Evolutionary conservation across 2,888 invertebrate species (phyloP), one percentile per base, ranked within the genome.

Genomic region (Heliconius hortense): DNA sequence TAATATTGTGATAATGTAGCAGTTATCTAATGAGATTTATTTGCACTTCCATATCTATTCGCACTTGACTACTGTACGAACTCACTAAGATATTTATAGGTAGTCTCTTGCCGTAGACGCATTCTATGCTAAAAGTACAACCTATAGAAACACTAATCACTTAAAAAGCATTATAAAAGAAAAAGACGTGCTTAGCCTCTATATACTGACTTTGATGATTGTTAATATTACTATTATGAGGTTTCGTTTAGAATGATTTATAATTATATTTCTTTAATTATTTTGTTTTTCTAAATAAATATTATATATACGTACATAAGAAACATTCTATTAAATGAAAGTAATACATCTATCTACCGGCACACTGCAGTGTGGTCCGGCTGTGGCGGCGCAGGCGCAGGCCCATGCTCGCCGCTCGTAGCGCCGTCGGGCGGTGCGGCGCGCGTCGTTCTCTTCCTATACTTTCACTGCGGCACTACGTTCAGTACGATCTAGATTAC

Each of bases 401-500:
- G 31, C 28, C n/a, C 35, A 11, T 5, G n/a, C 71, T n/a, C 26
- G 18, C 24, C 43, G 67, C 21, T 7, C 1, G 13, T 24, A 18
- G 39, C 10, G 43, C 56, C 35, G 35, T 1, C 31, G 8, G 31
- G 31, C 8, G 53, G 53, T 21, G n/a, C 15, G 43, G 39, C 21
- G 67, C 66, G 18, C 11, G n/a, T 43, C 56, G 56, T 35, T 70
- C 69, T 48, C 67, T 71, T 73, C 60, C 69, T 73, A 64, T 66
- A 76, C 76, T 76, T 76, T 76, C 76, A 70, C 76, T 76, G 76
- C 74, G 48, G 28, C 71, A 26, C 24, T 60, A 28, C 75, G 28
- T 53, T 76, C 71, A 26, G 18, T 66, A 28, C 75, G 63, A 62
- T 76, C 71, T 76, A 76, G 60, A 74, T 73, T 71, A 66, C 43